Base-by-base conservation (phyloP, 2,888 invertebrate genomes). In the Cacoxenus indagator region DNA sequence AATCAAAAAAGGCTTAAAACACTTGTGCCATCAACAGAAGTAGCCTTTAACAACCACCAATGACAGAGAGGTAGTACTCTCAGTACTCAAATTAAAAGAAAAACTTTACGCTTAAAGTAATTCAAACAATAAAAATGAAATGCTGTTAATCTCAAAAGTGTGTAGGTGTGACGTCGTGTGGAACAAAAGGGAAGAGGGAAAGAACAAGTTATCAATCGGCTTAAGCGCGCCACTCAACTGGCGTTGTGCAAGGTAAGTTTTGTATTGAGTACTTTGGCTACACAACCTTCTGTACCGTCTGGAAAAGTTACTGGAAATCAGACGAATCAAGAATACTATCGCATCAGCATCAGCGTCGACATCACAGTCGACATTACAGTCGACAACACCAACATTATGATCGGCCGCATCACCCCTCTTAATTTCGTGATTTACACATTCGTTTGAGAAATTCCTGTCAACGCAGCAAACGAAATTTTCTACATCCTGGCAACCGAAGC, bases 391-490 rank as follows among this genome's bases (percentile, higher is more conserved):
- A 5, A 17, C 22, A 61, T n/a, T n/a, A n/a, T n/a, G n/a, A n/a
- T n/a, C n/a, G n/a, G n/a, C n/a, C n/a, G n/a, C 19, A 75, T 81
- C 81, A 81, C 81, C 82, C 82, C 81, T 82, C 82, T 77, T 77
- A 82, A 81, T 81, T 79, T 65, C 19, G 64, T 48, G 64, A 11
- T 11, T 59, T 70, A 24, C 61, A 29, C 57, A 57, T 6, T 29
- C 57, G 27, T 29, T 31, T 78, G 80, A 80, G 77, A 73, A 80
- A 81, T 73, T 81, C 73, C 73, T 71, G 72, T 73, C 72, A 72
- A 70, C 65, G 73, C 17, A 19, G n/a, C 51, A 51, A n/a, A n/a
- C n/a, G n/a, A 37, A 22, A 29, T 66, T 8, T 43, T 9, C 5
- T 11, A 45, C 37, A 62, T 62, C 61, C 64, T 64, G 61, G 54